Base-by-base conservation (phyloP, 1,140 invertebrate species). In the Acromyrmex charruanus region DNA sequence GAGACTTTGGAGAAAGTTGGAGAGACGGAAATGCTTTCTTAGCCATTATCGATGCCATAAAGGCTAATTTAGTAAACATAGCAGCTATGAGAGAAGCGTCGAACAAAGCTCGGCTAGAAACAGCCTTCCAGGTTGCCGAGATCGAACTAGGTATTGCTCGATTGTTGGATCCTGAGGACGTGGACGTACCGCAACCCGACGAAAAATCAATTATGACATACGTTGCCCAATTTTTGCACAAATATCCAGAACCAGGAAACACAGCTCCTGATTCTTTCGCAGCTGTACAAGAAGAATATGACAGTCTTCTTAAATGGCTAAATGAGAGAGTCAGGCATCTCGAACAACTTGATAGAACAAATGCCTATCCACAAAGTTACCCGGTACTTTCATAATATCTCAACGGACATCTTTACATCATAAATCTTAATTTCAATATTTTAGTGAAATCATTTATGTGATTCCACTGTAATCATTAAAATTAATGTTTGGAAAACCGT, bases 131-230 rank as follows among this genome's bases (percentile, higher is more conserved):
- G 92, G 97, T 99, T 16, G 99, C 99, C 58, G 98, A 99, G 95
- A 96, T 95, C 69, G 98, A 99, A 93, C 95, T 99, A 21, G 99
- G 98, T 65, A 99, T 99, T 90, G 97, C 98, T n/a, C 96, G 98
- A 91, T 96, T 99, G 14, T 95, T 99, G 31, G 99, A 99, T 95
- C 97, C 99, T 44, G 99, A 99, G 96, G 99, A 99, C 96, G 98
- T 99, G 39, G 99, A 99, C 95, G 99, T 99, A 16, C 97, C 98
- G 18, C 98, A 98, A 93, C 99, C 99, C 10, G 99, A 99, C 95
- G 99, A 99, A 94, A 98, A 99, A 95, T 99, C 99, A 51, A 98
- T 99, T 88, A 99, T 99, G 99, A 99, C 99, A 44, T 99, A 99
- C 95, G 99, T 99, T 61, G 99, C 99, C 55, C 99, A 99, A 96